phyloP scores from a whole-genome alignment of 2,888 invertebrate genomes.

The Thecophora atra region DNA sequence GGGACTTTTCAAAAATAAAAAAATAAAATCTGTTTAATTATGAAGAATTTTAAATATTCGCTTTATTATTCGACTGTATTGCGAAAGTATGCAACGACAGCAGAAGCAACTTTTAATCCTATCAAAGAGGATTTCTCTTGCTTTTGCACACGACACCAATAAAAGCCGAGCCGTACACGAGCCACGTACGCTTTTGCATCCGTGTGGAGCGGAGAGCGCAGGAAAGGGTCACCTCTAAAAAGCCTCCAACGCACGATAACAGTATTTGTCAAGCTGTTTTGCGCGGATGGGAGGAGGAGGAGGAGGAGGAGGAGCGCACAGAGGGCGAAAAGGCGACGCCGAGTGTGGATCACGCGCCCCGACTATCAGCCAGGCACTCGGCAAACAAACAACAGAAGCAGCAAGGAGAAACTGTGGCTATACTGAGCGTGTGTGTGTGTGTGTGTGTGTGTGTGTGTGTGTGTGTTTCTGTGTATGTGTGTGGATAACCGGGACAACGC shows the following conservation, averaged over 20 bases:
- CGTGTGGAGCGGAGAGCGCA: slow-evolving; percentile 42
- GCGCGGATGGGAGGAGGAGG: not conserved
- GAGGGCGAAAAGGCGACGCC: slow-evolving; percentile 3
- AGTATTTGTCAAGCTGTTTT: slow-evolving; percentile 21
- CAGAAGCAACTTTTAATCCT: slow-evolving; percentile 40
- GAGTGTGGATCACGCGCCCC: slow-evolving; percentile 26
- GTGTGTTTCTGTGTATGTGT: not conserved
- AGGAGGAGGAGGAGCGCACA: not conserved
- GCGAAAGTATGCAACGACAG: not conserved
- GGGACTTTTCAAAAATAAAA: too few species aligned
- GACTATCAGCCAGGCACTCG: slow-evolving; percentile 18
- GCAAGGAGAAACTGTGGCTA: slow-evolving; percentile 21
- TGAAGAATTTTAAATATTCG: too few species aligned
- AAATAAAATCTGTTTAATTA: too few species aligned
- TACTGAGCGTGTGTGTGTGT: not conserved
- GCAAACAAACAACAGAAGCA: slow-evolving; percentile 5
- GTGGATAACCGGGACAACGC: slow-evolving; percentile 19
- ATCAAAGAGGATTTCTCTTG: slow-evolving; percentile 43
- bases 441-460: not conserved
- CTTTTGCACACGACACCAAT: slow-evolving; percentile 44
- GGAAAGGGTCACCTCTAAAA: slow-evolving; percentile 43
- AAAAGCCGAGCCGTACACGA: slow-evolving; percentile 13
- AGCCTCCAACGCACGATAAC: slow-evolving; percentile 23
- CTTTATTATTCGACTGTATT: slow-evolving; percentile 7
- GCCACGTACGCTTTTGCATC: not conserved